These are phyloP conservation scores for Gyrodactylus salaris DNA, from an alignment of 1,140 invertebrate genomes.

Conservation along the genomic window DNA sequence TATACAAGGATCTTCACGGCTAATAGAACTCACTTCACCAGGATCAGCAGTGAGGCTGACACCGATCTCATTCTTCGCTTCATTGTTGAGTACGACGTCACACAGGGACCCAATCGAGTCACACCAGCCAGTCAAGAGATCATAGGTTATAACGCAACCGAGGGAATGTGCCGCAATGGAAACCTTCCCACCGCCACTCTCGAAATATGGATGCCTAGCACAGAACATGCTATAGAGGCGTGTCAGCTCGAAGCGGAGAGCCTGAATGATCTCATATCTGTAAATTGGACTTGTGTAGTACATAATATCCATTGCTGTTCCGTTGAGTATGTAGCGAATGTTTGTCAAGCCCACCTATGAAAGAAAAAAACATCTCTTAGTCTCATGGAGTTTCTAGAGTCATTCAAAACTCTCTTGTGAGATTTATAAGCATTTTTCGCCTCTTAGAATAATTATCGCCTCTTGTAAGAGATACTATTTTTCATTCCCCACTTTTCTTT, in stretches of 20 bases:
- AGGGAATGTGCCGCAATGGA: slow-evolving; percentile 40
- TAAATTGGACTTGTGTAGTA: slow-evolving; percentile 46
- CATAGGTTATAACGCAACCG: slow-evolving; percentile 43
- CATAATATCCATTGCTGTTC: slow-evolving; percentile 42
- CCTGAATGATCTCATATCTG: slow-evolving; percentile 34
- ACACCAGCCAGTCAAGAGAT: slow-evolving; percentile 37
- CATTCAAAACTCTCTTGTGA: too few relatives aligned
- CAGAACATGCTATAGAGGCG: slow-evolving; percentile 35
- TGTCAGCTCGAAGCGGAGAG: slow-evolving; percentile 33
- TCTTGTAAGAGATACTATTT: too few relatives aligned
- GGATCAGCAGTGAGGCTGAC: too few relatives aligned
- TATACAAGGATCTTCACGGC: too few relatives aligned
- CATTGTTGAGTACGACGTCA: not conserved
- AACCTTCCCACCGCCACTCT: slow-evolving; percentile 32
- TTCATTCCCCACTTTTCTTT: too few relatives aligned
- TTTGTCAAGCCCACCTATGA: slow-evolving; percentile 12
- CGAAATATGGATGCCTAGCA: slow-evolving; percentile 31
- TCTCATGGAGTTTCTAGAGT: too few relatives aligned
- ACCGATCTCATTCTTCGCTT: not conserved
- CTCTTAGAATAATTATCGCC: too few relatives aligned
- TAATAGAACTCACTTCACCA: too few relatives aligned
- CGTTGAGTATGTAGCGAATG: slow-evolving; percentile 26
- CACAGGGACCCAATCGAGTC: slow-evolving; percentile 21
- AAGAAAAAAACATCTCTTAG: too few relatives aligned
- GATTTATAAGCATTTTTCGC: too few relatives aligned